These are phyloP conservation scores for Neolamprologus ventralis DNA, from an alignment of 2,113 vertebrate species.

Conservation along the genomic window DNA sequence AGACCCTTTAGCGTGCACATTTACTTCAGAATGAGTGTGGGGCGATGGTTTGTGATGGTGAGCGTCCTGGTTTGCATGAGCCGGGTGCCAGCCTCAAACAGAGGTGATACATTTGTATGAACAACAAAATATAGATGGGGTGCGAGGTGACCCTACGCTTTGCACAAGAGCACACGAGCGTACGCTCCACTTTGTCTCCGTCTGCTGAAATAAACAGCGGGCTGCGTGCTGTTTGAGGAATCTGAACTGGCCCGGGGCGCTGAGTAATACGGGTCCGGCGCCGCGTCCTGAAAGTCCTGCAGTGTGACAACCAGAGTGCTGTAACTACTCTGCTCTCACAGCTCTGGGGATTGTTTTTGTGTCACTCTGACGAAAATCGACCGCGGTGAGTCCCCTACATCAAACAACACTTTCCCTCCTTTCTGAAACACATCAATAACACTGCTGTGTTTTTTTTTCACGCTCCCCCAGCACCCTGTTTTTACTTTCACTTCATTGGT, in stretches of 20 bases:
- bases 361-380: slow-evolving; percentile 22
- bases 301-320: background rate
- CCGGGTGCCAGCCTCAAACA: background rate
- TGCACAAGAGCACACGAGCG: background rate
- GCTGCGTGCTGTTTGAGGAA: background rate
- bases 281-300: background rate
- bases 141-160: background rate
- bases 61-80: background rate
- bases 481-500: background rate
- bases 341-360: slow-evolving; percentile 11
- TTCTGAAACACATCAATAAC: slow-evolving; percentile 27
- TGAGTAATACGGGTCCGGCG: background rate
- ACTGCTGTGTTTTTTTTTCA: background rate
- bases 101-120: background rate
- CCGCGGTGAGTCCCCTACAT: background rate
- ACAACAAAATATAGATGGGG: background rate
- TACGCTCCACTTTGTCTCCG: background rate
- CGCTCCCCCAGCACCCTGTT: background rate
- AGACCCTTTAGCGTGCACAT: background rate
- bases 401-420: slow-evolving; percentile 5
- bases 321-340: background rate
- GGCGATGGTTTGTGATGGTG: background rate
- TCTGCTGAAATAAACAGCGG: background rate
- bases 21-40: background rate
- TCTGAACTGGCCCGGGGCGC: background rate